Base-by-base conservation (phyloP, 23 tunicate species). In the Diplosoma virens region DNA sequence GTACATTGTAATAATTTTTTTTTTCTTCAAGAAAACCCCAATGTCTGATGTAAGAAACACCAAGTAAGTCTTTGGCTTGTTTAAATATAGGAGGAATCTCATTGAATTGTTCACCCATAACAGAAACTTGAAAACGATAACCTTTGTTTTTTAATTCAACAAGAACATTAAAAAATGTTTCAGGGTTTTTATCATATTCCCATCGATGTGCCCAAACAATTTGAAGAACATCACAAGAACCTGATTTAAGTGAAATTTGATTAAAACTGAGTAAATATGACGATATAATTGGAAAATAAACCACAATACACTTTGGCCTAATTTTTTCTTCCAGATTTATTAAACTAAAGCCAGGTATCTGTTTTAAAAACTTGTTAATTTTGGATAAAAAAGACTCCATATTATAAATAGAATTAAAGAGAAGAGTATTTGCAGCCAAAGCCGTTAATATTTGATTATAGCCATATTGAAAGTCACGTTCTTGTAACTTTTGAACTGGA, bases 181-280 rank as follows among this genome's bases (percentile, higher is more conserved):
- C 78, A 54, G 98, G 98, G 34, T 93, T 73, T 93, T 93, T 93
- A 69, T 93, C 98, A 33, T 82, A 78, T 50, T 93, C 98, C 98
- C 98, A 93, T 32, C 98, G 59, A 66, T 93, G 98, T 1, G 98
- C 81, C 98, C 98, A 93, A 37, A 87, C 85, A 1, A 93, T 86
- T 3, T 81, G 82, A 45, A 93, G 58, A 16, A 73, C 35, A 27
- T 61, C 47, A 32, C 23, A 37, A 4, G 14, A 1, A 28, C 20
- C 25, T 21, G n/a, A n/a, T n/a, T 17, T 27, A 45, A 45, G 52
- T 9, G 52, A 45, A 16, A 9, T 45, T 45, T 45, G 11, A 45
- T 45, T 11, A 16, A 9, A 16, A 45, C 52, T 9, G 11, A 16
- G 16, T 45, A 11, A 11, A 45, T 11, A 16, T n/a, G n/a, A n/a